Evolutionary conservation across 2,113 vertebrate genomes (phyloP), one percentile per base, ranked within the genome.

Genomic region (Rhinopomastus cyanomelas): DNA sequence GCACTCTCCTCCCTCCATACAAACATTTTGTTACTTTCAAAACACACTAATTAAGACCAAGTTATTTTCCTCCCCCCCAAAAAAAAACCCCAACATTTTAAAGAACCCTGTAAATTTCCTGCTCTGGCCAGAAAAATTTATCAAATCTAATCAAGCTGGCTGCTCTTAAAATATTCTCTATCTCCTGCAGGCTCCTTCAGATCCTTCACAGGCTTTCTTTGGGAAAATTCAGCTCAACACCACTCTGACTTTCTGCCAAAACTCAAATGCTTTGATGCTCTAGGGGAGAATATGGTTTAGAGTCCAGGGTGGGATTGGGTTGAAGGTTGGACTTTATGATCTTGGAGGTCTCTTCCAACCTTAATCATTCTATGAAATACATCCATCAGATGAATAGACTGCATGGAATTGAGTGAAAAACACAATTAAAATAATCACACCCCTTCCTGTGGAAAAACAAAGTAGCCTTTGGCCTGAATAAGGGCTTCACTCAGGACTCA

Each of bases 21-120:
- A 85, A 82, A 90, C 55, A 76, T 16, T 21, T 55, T 89, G 52
- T 94, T 76, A 85, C 87, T 94, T 92, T 84, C 65, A 83, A 86
- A 88, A 83, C 32, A 57, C 34, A 37, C 27, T 69, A 57, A 72
- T 74, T 83, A 76, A 39, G 67, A 80, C 37, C 15, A 39, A 66
- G 49, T 44, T 69, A 65, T 77, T 90, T 66, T 76, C 30, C 51
- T n/a, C n/a, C n/a, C n/a, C n/a, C n/a, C n/a, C n/a, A n/a, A n/a
- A n/a, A n/a, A n/a, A n/a, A n/a, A n/a, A n/a, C n/a, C 48, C 15
- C 2, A 34, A 64, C 48, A 19, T 30, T 51, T 42, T 25, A 61
- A 69, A 37, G 16, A 74, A 62, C 39, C 29, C 42, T 84, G 42
- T 32, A 73, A 86, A 59, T 32, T 26, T 17, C 51, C 48, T 83